Conservation (phyloP, 2,888 invertebrate species). For the Phytoseiulus persimilis region DNA sequence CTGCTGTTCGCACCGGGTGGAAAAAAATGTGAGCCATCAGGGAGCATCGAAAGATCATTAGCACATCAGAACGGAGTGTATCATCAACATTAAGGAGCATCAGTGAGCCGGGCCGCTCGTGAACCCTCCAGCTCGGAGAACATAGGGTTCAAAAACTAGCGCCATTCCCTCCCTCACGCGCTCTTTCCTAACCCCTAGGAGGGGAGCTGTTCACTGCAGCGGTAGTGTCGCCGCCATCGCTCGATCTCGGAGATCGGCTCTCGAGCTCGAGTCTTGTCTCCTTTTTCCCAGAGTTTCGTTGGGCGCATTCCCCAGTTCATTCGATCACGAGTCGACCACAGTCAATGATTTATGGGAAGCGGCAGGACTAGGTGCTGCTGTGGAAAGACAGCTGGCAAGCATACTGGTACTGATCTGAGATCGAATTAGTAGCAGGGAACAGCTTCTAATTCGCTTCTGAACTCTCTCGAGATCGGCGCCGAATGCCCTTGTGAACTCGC, state of each 20-base stretch:
- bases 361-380: no score
- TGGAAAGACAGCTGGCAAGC: no score
- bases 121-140: neutral
- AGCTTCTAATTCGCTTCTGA: no score
- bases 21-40: neutral
- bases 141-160: neutral
- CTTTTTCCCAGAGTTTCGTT: neutral
- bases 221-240: neutral
- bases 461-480: neutral
- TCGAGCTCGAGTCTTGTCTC: neutral
- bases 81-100: neutral
- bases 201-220: neutral
- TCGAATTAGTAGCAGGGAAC: no score
- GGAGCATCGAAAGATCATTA: neutral
- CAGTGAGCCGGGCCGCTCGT: neutral
- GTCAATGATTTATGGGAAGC: no score
- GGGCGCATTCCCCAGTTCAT: no score
- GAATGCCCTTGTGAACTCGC: neutral
- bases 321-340: no score
- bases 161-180: neutral
- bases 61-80: neutral
- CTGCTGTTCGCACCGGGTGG: neutral
- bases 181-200: neutral
- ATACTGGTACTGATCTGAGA: no score
- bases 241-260: neutral